Evolutionary conservation across 2,113 vertebrate genomes (phyloP).

Genomic region (Poicephalus gulielmi): DNA sequence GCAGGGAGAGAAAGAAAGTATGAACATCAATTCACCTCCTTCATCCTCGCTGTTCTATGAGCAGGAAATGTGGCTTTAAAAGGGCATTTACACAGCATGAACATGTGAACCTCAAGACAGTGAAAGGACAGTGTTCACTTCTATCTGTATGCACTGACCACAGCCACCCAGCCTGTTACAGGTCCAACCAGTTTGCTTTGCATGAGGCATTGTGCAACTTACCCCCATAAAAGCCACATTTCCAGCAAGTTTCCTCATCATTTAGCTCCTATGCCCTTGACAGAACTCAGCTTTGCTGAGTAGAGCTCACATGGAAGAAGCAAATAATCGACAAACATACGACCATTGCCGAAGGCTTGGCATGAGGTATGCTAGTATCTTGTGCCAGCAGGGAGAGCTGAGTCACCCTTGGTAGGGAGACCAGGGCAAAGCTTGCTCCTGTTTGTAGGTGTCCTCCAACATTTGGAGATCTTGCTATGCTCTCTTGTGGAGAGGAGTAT

Average conservation of each 20-base stretch:
- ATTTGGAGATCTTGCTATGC: background rate
- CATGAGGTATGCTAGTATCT: background rate
- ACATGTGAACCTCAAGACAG: background rate
- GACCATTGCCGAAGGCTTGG: background rate
- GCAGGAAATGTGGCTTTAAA: background rate
- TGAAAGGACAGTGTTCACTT: background rate
- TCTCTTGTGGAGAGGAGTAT: background rate
- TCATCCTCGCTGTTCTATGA: background rate
- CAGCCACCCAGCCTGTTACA: background rate
- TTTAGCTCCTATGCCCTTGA: background rate
- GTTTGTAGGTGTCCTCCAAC: background rate
- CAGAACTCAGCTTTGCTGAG: background rate
- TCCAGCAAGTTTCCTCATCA: background rate
- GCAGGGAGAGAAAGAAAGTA: background rate
- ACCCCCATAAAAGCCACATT: background rate
- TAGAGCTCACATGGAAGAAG: background rate
- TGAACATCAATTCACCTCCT: background rate
- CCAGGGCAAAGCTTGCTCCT: background rate
- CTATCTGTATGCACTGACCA: background rate
- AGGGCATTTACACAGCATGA: background rate
- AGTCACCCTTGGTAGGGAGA: background rate
- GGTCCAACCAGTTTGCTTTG: background rate
- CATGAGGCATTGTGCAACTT: background rate
- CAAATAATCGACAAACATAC: background rate
- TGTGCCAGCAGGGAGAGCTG: background rate